phyloP scores from a whole-genome alignment of 2,888 invertebrate species.

The Plagodis dolabraria region DNA sequence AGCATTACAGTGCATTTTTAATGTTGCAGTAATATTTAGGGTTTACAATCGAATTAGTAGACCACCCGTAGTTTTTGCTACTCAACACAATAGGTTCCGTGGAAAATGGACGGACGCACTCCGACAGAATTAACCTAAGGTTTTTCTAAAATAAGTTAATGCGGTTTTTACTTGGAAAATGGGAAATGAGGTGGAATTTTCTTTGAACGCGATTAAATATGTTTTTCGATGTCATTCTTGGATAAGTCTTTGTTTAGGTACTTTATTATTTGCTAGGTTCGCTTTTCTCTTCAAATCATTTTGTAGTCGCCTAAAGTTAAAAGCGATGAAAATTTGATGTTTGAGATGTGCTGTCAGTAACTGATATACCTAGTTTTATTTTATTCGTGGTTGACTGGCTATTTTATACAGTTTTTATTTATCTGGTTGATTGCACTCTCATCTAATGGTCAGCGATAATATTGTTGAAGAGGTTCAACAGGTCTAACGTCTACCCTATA shows the following conservation, averaged over 20 bases:
- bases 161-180: conserved; percentile 33
- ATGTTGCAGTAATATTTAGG: conserved; percentile 1
- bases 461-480: too few species aligned
- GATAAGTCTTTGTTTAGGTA: background rate
- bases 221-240: conserved; percentile 1
- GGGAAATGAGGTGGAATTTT: conserved; percentile 19
- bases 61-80: conserved; percentile 79
- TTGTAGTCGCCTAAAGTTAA: too few species aligned
- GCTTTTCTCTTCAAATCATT: too few species aligned
- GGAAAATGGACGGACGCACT: conserved; percentile 59
- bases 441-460: too few species aligned
- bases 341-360: too few species aligned
- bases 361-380: too few species aligned
- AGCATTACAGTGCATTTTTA: conserved; percentile 3
- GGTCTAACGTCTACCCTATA: too few species aligned
- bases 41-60: conserved; percentile 73
- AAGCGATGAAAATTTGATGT: too few species aligned
- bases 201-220: conserved; percentile 15
- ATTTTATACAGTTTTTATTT: too few species aligned
- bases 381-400: too few species aligned
- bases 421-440: too few species aligned
- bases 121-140: conserved; percentile 57
- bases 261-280: too few species aligned
- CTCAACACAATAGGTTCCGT: conserved; percentile 70
- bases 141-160: conserved; percentile 40